phyloP scores from a whole-genome alignment of 2,888 invertebrate genomes.

The Agonopterix alstromeriana region DNA sequence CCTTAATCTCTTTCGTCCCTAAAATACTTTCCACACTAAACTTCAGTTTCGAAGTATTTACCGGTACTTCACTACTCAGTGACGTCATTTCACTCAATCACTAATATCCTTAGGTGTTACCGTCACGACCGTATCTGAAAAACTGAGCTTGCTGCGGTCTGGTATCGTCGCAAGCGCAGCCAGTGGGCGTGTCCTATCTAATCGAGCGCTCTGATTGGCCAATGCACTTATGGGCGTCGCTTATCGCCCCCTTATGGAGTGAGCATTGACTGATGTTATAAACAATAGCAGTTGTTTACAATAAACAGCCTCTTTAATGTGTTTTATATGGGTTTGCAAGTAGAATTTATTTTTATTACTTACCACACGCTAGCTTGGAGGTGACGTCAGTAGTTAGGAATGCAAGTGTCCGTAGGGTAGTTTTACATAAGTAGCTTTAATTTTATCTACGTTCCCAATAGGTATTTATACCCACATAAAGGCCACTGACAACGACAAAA shows the following conservation, averaged over 20 bases:
- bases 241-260: conserved; percentile 44
- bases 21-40: conserved; percentile 84
- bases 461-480: too few relatives aligned
- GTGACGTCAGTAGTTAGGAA: conserved; percentile 47
- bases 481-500: too few relatives aligned
- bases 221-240: conserved; percentile 40
- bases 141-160: conserved; percentile 39
- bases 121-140: conserved; percentile 44
- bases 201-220: conserved; percentile 45
- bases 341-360: conserved; percentile 60
- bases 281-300: conserved; percentile 68
- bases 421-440: background rate
- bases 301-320: conserved; percentile 66
- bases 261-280: conserved; percentile 61
- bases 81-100: conserved; percentile 51
- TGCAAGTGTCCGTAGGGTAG: background rate
- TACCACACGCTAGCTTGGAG: conserved; percentile 22
- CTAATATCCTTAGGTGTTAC: conserved; percentile 24
- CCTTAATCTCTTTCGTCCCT: conserved; percentile 34
- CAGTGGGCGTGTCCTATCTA: conserved; percentile 48
- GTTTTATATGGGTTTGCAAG: conserved; percentile 67
- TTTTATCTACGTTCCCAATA: too few relatives aligned
- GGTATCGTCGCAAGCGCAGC: conserved; percentile 51
- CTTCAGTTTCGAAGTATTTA: conserved; percentile 65
- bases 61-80: conserved; percentile 42